Percentiles rank a stretch among this genome's conserved stretches.
These are phyloP conservation scores for Glaucopsyche alexis DNA, from an alignment of 2,888 invertebrate species.

Conservation along the genomic window DNA sequence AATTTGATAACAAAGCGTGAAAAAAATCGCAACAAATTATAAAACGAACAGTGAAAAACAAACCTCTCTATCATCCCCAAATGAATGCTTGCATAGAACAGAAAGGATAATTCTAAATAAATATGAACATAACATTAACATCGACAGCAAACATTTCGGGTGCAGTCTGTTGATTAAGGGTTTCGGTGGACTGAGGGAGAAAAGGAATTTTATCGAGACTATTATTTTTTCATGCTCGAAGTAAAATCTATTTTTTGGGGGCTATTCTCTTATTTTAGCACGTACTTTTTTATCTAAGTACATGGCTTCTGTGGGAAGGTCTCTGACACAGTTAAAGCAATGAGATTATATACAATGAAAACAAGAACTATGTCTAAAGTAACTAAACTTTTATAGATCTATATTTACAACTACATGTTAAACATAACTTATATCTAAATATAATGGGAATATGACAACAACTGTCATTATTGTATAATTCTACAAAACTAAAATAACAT, in stretches of 20 bases:
- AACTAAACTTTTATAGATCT: neutral
- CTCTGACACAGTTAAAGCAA: conserved; percentile 15
- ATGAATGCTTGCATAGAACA: conserved; percentile 77
- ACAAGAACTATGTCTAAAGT: neutral
- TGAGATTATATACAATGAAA: conserved; percentile 20
- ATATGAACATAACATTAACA: conserved; percentile 39
- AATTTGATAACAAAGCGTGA: conserved; percentile 44
- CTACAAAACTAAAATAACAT: neutral
- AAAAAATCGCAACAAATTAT: conserved; percentile 45
- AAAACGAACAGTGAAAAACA: conserved; percentile 55
- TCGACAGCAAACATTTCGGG: conserved; percentile 27
- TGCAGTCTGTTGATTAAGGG: conserved; percentile 29
- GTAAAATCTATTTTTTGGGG: neutral
- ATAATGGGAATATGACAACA: neutral
- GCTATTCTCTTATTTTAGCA: neutral
- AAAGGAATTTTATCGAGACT: neutral
- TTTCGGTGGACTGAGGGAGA: conserved; percentile 8
- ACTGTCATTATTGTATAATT: neutral
- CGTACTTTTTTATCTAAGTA: neutral
- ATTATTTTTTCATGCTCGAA: neutral
- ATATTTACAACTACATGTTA: neutral
- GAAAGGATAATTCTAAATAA: conserved; percentile 53
- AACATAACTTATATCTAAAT: neutral
- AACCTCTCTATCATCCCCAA: conserved; percentile 82
- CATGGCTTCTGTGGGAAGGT: neutral